These are phyloP conservation scores for Hypomecis atomaria DNA, from an alignment of 2,888 invertebrate genomes.

Conservation along the genomic window DNA sequence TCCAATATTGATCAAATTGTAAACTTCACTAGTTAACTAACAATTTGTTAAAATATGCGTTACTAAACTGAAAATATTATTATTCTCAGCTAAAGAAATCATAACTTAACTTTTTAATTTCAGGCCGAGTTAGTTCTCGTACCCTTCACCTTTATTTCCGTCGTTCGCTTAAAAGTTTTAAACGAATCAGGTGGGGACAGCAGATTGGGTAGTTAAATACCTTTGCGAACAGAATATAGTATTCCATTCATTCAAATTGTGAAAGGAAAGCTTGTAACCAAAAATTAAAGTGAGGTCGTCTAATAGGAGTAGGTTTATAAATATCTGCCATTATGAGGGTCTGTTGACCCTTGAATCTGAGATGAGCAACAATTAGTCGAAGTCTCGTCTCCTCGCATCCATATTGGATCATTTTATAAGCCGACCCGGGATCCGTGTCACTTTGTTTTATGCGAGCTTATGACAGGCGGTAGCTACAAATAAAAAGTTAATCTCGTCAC, in stretches of 20 bases:
- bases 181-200: slow-evolving; percentile 11
- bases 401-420: slow-evolving; percentile 39
- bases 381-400: slow-evolving; percentile 54
- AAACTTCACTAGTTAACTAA: slow-evolving; percentile 35
- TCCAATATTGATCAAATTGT: slow-evolving; percentile 54
- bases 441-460: slow-evolving; percentile 20
- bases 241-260: slow-evolving; percentile 24
- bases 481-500: slow-evolving; percentile 28
- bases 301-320: slow-evolving; percentile 51
- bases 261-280: slow-evolving; percentile 27
- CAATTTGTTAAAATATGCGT: neutral
- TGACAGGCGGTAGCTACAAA: slow-evolving; percentile 19
- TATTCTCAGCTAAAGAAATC: slow-evolving; percentile 8
- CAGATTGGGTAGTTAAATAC: slow-evolving; percentile 15
- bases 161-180: slow-evolving; percentile 17
- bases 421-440: slow-evolving; percentile 16
- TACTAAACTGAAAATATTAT: neutral
- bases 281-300: slow-evolving; percentile 27
- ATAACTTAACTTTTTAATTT: slow-evolving; percentile 15
- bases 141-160: slow-evolving; percentile 16
- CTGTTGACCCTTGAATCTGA: slow-evolving; percentile 70
- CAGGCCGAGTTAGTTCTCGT: slow-evolving; percentile 12
- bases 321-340: slow-evolving; percentile 65
- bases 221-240: neutral
- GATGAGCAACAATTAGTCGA: slow-evolving; percentile 73